Evolutionary conservation across 2,113 vertebrate genomes (phyloP).

Genomic region (Oncorhynchus nerka): DNA sequence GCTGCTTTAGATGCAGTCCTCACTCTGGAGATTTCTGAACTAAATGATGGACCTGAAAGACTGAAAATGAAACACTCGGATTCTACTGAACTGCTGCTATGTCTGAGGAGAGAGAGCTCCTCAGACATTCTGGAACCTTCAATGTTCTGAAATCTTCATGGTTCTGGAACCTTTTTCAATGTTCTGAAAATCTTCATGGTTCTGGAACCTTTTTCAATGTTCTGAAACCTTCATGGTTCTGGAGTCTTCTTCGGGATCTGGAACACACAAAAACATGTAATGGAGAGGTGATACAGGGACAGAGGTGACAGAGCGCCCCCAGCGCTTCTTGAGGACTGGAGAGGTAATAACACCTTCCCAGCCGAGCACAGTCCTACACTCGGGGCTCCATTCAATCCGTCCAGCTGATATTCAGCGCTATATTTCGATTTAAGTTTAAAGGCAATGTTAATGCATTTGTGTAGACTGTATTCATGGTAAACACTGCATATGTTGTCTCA

Average conservation of each 20-base stretch:
- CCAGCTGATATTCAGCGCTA: no score
- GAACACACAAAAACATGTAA: no score
- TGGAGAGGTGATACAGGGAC: constrained; percentile 13
- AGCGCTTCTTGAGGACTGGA: constrained; percentile 20
- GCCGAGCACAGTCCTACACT: background rate
- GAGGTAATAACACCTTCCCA: constrained; percentile 31
- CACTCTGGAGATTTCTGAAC: background rate
- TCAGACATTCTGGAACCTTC: background rate
- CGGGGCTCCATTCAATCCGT: no score
- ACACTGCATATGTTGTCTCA: no score
- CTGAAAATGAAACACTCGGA: constrained; percentile 43
- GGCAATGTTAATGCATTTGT: no score
- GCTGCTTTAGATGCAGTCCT: background rate
- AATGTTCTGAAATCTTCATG: no score
- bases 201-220: background rate
- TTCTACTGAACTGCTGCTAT: constrained; percentile 47
- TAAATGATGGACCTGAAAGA: constrained; percentile 24
- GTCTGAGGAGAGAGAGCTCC: constrained; percentile 25
- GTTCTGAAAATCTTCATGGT: no score
- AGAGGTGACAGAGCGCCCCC: constrained; percentile 20
- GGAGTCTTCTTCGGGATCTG: background rate
- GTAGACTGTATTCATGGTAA: no score
- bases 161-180: background rate
- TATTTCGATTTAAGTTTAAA: no score
- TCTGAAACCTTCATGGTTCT: no score